Percentiles rank a stretch among this genome's conserved stretches.
Evolutionary conservation across 2,113 vertebrate species (phyloP).

Genomic region (Heliornis fulica): DNA sequence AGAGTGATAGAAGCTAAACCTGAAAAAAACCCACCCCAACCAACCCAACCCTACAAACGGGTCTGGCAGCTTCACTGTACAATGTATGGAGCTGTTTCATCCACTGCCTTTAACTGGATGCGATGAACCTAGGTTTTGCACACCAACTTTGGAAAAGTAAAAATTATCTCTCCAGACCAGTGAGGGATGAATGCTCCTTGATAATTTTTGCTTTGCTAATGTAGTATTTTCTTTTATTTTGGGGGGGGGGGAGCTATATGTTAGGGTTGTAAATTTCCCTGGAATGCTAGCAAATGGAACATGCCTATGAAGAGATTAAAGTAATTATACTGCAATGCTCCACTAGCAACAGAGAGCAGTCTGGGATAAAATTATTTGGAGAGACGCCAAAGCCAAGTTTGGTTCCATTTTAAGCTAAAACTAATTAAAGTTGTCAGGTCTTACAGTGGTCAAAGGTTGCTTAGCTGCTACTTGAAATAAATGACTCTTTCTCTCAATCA

Average conservation of each 20-base stretch:
- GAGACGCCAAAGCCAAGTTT: conserved; percentile 41
- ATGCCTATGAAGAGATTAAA: conserved; percentile 60
- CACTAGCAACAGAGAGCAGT: conserved; percentile 34
- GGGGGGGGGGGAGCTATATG: background rate
- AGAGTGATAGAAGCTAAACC: background rate
- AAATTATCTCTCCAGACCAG: background rate
- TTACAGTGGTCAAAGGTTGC: conserved; percentile 28
- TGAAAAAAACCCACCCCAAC: background rate
- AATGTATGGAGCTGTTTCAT: background rate
- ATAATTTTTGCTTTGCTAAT: conserved; percentile 22
- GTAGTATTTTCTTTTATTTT: background rate
- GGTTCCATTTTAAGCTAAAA: conserved; percentile 58
- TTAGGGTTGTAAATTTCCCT: conserved; percentile 42
- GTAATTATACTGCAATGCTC: conserved; percentile 52
- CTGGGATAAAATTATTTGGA: conserved; percentile 56
- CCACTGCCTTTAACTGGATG: background rate
- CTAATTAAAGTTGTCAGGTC: conserved; percentile 57
- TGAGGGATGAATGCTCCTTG: background rate
- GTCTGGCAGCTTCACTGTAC: background rate
- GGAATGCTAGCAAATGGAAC: conserved; percentile 59
- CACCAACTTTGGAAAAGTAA: background rate
- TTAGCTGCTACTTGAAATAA: conserved; percentile 39
- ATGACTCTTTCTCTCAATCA: conserved; percentile 24
- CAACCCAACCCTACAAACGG: background rate
- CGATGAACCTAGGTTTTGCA: background rate